These are phyloP conservation scores for Brachionus rotundiformis DNA, from an alignment of 1,140 invertebrate species.

Conservation along the genomic window DNA sequence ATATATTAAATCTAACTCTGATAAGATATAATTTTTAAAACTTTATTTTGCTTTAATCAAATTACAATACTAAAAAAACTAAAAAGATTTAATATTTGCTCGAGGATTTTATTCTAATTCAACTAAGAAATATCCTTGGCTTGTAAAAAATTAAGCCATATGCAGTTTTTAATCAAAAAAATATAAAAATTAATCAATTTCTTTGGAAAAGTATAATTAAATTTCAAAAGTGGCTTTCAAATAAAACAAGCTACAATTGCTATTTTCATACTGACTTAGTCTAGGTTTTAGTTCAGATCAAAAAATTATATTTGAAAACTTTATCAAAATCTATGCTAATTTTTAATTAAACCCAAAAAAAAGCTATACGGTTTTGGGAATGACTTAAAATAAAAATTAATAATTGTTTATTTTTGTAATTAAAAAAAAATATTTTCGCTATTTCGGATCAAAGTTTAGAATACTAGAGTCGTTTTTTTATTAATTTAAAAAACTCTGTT, in stretches of 20 bases:
- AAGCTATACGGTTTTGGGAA: not conserved
- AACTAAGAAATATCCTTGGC: no score
- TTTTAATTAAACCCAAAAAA: not conserved
- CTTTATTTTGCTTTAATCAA: no score
- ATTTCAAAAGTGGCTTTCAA: not conserved
- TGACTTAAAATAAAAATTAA: not conserved
- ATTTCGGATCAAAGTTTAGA: not conserved
- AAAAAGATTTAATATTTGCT: no score
- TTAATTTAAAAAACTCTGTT: not conserved
- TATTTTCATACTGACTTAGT: not conserved
- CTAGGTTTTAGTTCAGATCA: not conserved
- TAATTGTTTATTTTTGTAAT: no score
- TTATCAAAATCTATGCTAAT: not conserved
- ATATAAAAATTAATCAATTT: not conserved
- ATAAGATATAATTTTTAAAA: no score
- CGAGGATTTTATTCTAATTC: no score
- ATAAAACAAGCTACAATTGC: not conserved
- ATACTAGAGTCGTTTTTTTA: not conserved
- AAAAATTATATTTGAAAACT: not conserved
- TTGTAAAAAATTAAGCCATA: not conserved
- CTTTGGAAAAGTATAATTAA: not conserved
- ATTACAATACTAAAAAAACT: no score
- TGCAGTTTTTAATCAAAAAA: no score
- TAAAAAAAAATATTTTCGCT: not conserved
- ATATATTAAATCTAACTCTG: no score